These are phyloP conservation scores for Pseudobourletiella spinata DNA, from an alignment of 1,140 invertebrate species.

Conservation along the genomic window DNA sequence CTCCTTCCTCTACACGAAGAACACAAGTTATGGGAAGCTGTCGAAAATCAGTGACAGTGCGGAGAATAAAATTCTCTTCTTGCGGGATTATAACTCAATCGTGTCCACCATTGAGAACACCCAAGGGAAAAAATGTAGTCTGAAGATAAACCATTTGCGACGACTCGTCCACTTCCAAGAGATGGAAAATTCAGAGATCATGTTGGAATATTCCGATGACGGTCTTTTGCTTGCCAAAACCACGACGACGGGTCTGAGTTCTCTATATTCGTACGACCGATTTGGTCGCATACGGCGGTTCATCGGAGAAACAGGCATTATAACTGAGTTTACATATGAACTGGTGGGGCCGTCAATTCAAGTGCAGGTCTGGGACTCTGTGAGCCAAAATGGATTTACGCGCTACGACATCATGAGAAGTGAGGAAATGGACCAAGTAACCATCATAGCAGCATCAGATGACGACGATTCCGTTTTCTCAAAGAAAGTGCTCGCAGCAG, in stretches of 20 bases:
- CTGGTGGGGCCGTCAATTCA: conserved; percentile 19
- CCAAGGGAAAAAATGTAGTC: conserved; percentile 79
- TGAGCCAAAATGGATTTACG: conserved; percentile 6
- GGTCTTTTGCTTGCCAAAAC: conserved; percentile 31
- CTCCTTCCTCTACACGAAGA: conserved; percentile 92
- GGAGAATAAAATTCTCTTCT: conserved; percentile 84
- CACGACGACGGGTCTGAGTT: conserved; percentile 19
- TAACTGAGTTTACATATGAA: conserved; percentile 26
- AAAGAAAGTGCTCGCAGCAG: conserved; percentile 11
- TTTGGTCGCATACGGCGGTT: conserved; percentile 25
- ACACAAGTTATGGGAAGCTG: conserved; percentile 88
- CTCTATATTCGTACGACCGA: conserved; percentile 25
- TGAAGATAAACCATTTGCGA: conserved; percentile 78
- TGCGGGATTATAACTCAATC: conserved; percentile 66
- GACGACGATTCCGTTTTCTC: background rate
- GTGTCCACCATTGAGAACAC: conserved; percentile 86
- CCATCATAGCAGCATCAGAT: conserved; percentile 5
- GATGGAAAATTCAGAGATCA: conserved; percentile 40
- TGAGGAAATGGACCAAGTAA: conserved; percentile 25
- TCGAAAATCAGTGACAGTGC: conserved; percentile 85
- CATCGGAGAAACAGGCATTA: conserved; percentile 26
- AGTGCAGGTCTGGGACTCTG: conserved; percentile 27
- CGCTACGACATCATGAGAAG: conserved; percentile 13
- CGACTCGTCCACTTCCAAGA: conserved; percentile 62
- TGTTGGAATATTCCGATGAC: conserved; percentile 30